Base-by-base conservation (phyloP, 1,140 invertebrate species). In the Drosophila miranda region DNA sequence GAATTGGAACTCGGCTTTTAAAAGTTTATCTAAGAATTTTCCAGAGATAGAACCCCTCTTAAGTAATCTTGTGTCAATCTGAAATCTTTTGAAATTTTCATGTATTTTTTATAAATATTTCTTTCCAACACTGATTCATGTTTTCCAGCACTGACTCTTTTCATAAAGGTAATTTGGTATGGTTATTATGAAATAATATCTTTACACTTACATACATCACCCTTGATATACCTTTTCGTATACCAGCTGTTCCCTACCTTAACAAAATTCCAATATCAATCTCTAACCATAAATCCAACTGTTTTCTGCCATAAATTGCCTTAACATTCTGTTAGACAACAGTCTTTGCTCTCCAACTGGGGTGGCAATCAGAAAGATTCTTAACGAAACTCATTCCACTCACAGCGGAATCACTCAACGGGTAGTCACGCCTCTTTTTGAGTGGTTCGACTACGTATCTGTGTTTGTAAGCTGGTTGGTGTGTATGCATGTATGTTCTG, bases 351-450 rank as follows among this genome's bases (percentile, higher is more conserved):
- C 49, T 67, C 64, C 62, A 68, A 68, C 64, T 67, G 62, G 34
- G 50, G 21, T 8, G 9, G 8, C 41, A 41, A 55, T 49, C 30
- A 46, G 64, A 66, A 68, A 23, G 34, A 41, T 68, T 68, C 62
- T 68, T 68, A 68, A 68, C 64, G 64, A 68, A 68, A 56, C 64
- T 46, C 50, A 14, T 8, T 68, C 26, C 64, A 68, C 64, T 68
- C 62, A 49, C 21, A 48, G 23, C 30, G 6, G 3, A 67, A 3
- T 67, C 62, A 68, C 64, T 68, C 64, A 68, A 45, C n/a, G 2
- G 0, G 3, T n/a, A 14, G 62, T 43, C 50, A 44, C 64, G 62
- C 64, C 64, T 14, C 43, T 53, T 46, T 34, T 38, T 38, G 34
- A 38, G 34, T 38, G 34, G 0, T 38, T 38, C 45, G 52, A 44